phyloP scores from a whole-genome alignment of 1,140 invertebrate genomes.

The Mya arenaria region DNA sequence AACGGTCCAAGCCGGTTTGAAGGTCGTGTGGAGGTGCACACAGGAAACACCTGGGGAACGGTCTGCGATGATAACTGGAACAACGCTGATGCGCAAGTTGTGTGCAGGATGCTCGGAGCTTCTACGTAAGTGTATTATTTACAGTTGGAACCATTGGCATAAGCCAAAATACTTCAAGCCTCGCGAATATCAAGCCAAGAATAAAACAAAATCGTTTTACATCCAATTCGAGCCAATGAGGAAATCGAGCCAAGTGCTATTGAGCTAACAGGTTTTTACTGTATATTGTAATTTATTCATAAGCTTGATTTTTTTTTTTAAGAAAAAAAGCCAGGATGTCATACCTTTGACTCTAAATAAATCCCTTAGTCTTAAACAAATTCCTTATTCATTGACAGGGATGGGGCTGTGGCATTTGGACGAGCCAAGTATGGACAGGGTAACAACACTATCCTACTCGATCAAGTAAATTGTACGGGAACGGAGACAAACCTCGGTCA shows the following conservation, averaged over 20 bases:
- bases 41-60: constrained; percentile 61
- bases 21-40: constrained; percentile 56
- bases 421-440: constrained; percentile 77
- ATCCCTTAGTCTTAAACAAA: too few species aligned
- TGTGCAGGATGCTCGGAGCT: constrained; percentile 53
- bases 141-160: too few species aligned
- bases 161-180: too few species aligned
- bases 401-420: constrained; percentile 38
- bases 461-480: constrained; percentile 86
- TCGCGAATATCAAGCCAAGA: too few species aligned
- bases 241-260: too few species aligned
- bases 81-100: constrained; percentile 51
- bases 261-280: too few species aligned
- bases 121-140: constrained; percentile 37
- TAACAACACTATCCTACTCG: constrained; percentile 88
- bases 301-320: too few species aligned
- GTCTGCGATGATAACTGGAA: constrained; percentile 54
- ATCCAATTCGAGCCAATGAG: too few species aligned
- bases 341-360: too few species aligned
- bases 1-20: constrained; percentile 39
- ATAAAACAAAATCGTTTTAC: too few species aligned
- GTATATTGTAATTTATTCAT: too few species aligned
- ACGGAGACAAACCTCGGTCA: constrained; percentile 86
- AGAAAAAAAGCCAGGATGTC: too few species aligned
- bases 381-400: constrained; percentile 62